These are phyloP conservation scores for Dryas iulia DNA, from an alignment of 1,140 invertebrate genomes.

Conservation along the genomic window DNA sequence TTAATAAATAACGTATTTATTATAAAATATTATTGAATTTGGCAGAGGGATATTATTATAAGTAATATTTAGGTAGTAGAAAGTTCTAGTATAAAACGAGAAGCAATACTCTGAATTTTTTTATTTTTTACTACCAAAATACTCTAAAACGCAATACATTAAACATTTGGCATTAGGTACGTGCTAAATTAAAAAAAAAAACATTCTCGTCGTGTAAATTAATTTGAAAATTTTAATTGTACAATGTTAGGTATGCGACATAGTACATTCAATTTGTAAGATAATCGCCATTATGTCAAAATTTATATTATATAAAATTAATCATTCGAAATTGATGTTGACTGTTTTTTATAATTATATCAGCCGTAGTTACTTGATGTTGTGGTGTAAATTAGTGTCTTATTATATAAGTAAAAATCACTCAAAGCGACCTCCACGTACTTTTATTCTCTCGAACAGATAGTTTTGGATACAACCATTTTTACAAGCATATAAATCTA, in stretches of 20 bases:
- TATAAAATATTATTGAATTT: conserved; percentile 37
- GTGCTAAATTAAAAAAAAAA: conserved; percentile 22
- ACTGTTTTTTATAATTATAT: conserved; percentile 81
- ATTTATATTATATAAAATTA: conserved; percentile 57
- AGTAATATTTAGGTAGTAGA: conserved; percentile 69
- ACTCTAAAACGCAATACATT: conserved; percentile 53
- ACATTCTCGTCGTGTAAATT: conserved; percentile 14
- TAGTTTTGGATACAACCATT: conserved; percentile 30
- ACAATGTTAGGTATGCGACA: conserved; percentile 20
- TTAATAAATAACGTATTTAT: conserved; percentile 30
- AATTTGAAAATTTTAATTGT: conserved; percentile 19
- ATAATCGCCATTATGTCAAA: conserved; percentile 76
- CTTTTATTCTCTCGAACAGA: conserved; percentile 23
- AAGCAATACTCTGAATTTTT: conserved; percentile 76
- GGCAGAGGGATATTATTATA: conserved; percentile 76
- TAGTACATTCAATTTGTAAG: conserved; percentile 63
- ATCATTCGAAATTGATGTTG: conserved; percentile 81
- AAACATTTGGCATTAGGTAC: conserved; percentile 32
- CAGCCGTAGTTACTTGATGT: conserved; percentile 80
- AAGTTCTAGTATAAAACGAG: conserved; percentile 75
- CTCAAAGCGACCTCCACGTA: conserved; percentile 46
- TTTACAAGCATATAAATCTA: conserved; percentile 12
- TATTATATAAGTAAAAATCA: conserved; percentile 69
- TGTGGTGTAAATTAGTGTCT: conserved; percentile 80
- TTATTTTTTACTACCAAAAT: conserved; percentile 69